These are phyloP conservation scores for Novumbra hubbsi DNA, from an alignment of 2,797 vertebrate species.

Conservation along the genomic window DNA sequence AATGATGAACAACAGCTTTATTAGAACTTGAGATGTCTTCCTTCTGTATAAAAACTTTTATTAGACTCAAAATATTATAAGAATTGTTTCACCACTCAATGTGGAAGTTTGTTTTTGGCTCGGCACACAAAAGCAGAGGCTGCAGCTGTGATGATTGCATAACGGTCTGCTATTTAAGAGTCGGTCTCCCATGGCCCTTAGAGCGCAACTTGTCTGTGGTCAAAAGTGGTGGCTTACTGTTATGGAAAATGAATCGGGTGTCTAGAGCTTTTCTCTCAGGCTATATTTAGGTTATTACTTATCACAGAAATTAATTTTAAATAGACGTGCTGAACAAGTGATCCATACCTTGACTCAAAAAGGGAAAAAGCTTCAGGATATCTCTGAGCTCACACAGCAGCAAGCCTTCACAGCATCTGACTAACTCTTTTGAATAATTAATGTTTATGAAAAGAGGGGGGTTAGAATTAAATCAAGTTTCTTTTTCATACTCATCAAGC, in stretches of 20 bases:
- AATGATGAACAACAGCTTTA: no score
- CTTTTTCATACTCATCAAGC: not conserved
- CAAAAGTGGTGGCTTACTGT: not conserved
- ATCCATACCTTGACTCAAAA: not conserved
- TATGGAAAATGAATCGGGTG: not conserved
- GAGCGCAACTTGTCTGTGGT: not conserved
- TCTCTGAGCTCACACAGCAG: not conserved
- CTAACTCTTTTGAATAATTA: not conserved
- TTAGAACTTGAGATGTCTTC: no score
- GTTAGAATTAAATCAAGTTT: not conserved
- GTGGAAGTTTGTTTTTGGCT: no score
- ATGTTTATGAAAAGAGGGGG: not conserved
- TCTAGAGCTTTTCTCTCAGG: not conserved
- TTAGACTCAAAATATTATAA: no score
- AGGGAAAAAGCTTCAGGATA: not conserved
- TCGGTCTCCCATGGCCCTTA: not conserved
- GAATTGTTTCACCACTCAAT: no score
- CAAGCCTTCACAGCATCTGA: not conserved
- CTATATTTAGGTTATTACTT: not conserved
- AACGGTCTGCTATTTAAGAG: not conserved
- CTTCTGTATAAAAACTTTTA: no score
- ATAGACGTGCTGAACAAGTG: not conserved
- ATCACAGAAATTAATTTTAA: not conserved
- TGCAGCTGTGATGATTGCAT: not conserved
- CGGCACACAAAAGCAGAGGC: no score